A percentile compares a stretch with the other conserved stretches of the same genome.
These are phyloP conservation scores for Microcebus griseorufus DNA, from an alignment of 2,113 vertebrate genomes.

Conservation along the genomic window DNA sequence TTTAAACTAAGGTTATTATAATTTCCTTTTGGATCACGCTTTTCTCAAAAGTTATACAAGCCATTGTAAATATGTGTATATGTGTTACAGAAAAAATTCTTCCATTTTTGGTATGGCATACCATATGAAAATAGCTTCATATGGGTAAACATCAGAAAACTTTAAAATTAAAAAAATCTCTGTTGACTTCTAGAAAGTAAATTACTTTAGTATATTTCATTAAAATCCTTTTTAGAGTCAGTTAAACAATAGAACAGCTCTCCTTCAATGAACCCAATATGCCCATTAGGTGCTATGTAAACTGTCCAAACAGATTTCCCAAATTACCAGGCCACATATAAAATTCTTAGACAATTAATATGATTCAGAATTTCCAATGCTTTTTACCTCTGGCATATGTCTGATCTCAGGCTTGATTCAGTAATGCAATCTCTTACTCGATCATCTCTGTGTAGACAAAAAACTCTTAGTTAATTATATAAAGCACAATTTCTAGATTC, in stretches of 20 bases:
- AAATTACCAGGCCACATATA: background rate
- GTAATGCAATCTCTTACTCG: conserved; percentile 60
- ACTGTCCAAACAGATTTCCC: background rate
- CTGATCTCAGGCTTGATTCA: conserved; percentile 59
- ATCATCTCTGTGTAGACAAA: conserved; percentile 59
- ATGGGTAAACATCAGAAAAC: background rate
- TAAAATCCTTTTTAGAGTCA: background rate
- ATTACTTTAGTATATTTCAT: conserved; percentile 10
- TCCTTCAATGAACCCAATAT: background rate
- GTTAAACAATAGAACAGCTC: background rate
- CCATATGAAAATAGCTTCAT: background rate
- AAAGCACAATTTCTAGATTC: conserved; percentile 37
- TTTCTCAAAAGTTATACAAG: background rate
- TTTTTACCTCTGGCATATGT: conserved; percentile 70
- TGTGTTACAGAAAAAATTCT: background rate
- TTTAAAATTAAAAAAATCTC: conserved; percentile 8
- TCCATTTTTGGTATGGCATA: background rate
- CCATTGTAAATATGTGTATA: background rate
- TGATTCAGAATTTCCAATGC: background rate
- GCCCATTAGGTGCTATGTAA: background rate
- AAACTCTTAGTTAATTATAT: conserved; percentile 20
- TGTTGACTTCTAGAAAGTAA: conserved; percentile 40
- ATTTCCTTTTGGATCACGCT: background rate
- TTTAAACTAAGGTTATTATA: background rate
- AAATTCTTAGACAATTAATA: background rate